These are phyloP conservation scores for Melanotaenia trifasciata DNA, from an alignment of 2,797 vertebrate species.

Conservation along the genomic window DNA sequence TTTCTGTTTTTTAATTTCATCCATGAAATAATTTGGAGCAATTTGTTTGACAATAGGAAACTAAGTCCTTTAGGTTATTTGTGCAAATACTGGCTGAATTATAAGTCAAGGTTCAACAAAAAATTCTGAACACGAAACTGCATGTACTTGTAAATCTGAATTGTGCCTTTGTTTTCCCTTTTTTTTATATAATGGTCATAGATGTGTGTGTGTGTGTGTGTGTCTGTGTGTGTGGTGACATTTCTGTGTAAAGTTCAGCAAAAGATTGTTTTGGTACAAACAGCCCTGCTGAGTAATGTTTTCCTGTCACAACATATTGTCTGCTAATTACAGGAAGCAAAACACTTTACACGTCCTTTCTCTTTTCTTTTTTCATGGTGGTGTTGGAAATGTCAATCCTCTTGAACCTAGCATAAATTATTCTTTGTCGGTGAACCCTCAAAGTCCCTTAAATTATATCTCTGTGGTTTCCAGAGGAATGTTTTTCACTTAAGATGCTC, in stretches of 20 bases:
- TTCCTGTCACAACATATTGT: constrained; percentile 1
- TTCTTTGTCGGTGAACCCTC: constrained; percentile 3
- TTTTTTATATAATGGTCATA: neutral
- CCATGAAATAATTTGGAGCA: neutral
- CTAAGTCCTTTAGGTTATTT: neutral
- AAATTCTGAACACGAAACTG: neutral
- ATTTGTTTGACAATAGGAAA: neutral
- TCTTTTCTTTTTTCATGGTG: neutral
- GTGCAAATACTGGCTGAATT: neutral
- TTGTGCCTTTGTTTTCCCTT: neutral
- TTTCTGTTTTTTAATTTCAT: neutral
- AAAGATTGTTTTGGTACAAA: constrained; percentile 3
- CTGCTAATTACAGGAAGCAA: constrained; percentile 12
- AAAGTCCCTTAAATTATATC: constrained; percentile 6
- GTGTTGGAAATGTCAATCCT: constrained; percentile 15
- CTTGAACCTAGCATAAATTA: neutral
- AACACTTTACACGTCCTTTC: neutral
- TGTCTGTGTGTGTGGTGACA: constrained; percentile 5
- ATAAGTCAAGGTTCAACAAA: neutral
- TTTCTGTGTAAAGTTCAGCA: constrained; percentile 32
- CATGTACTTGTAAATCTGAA: constrained; percentile 2
- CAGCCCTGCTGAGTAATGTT: constrained; percentile 10
- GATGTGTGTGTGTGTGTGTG: neutral
- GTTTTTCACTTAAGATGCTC: constrained; percentile 29
- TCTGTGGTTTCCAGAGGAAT: constrained; percentile 25